phyloP scores from a whole-genome alignment of 2,797 vertebrate genomes.

The Pyrocephalus nanus region DNA sequence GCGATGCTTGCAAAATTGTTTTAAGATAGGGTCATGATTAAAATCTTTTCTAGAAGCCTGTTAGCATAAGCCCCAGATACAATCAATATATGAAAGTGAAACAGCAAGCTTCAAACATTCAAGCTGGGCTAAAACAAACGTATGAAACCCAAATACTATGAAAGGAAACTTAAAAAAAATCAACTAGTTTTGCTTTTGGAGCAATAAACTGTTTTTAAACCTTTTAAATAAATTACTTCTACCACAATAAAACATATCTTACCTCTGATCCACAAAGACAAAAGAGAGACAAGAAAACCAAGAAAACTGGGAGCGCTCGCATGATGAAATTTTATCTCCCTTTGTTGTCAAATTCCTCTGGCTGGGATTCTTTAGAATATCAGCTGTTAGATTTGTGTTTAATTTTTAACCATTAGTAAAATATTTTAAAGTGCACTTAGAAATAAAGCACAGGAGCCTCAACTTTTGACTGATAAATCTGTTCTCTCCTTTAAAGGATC shows the following conservation, averaged over 20 bases:
- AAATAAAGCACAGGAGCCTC: constrained; percentile 4
- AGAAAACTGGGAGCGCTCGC: constrained; percentile 17
- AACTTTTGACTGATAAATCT: constrained; percentile 26
- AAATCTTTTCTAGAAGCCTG: not conserved
- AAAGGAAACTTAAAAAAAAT: not conserved
- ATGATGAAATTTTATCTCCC: constrained; percentile 61
- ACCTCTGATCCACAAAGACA: constrained; percentile 60
- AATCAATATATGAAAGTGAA: not conserved
- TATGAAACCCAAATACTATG: not conserved
- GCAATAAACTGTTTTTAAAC: not conserved
- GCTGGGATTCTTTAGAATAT: not conserved
- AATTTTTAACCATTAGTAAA: constrained; percentile 81
- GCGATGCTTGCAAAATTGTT: not conserved
- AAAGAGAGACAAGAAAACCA: constrained; percentile 41
- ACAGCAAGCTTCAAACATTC: not conserved
- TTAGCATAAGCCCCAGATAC: not conserved
- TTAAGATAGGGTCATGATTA: not conserved
- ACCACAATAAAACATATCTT: constrained; percentile 42
- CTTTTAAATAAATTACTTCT: not conserved
- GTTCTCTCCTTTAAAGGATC: constrained; percentile 5
- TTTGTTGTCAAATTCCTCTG: not conserved
- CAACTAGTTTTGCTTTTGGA: not conserved
- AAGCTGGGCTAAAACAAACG: not conserved
- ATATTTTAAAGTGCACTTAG: constrained; percentile 56
- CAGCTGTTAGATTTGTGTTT: constrained; percentile 54